A percentile compares a stretch with the other conserved stretches of the same genome.
Evolutionary conservation across 2,113 vertebrate species (phyloP).

Genomic region (Clinocottus analis): DNA sequence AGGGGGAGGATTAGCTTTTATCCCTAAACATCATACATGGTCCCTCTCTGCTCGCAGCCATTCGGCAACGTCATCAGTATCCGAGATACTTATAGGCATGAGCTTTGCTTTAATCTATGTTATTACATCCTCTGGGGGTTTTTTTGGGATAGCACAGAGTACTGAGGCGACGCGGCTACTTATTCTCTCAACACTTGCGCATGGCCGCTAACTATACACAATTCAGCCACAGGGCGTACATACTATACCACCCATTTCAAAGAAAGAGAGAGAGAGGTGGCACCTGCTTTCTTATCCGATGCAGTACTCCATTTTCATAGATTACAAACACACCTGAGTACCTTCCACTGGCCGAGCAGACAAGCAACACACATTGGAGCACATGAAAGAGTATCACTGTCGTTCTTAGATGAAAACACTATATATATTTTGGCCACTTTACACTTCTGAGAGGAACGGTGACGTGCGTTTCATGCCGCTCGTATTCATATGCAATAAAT

Average conservation of each 20-base stretch:
- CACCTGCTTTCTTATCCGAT: constrained; percentile 17
- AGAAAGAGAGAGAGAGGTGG: no score
- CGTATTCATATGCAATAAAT: constrained; percentile 59
- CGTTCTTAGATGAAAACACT: constrained; percentile 31
- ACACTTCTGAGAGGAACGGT: constrained; percentile 40
- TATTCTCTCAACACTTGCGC: no score
- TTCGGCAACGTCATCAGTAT: constrained; percentile 52
- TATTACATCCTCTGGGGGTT: constrained; percentile 14
- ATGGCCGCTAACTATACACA: no score
- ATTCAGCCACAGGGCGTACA: no score
- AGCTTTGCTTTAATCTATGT: constrained; percentile 36
- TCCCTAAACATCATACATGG: constrained; percentile 65
- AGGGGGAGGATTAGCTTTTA: constrained; percentile 75
- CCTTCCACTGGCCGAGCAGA: constrained; percentile 42
- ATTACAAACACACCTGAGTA: constrained; percentile 30
- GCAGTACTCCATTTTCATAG: constrained; percentile 20
- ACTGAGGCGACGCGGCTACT: background rate
- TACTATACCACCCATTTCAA: no score
- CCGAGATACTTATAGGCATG: constrained; percentile 63
- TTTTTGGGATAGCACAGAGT: background rate
- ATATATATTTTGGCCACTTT: constrained; percentile 9
- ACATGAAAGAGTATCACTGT: constrained; percentile 55
- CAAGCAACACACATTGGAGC: constrained; percentile 35
- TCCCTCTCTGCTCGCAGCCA: constrained; percentile 64
- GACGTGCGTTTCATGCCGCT: constrained; percentile 31